These are phyloP conservation scores for Scomber japonicus DNA, from an alignment of 2,113 vertebrate species.

Conservation along the genomic window DNA sequence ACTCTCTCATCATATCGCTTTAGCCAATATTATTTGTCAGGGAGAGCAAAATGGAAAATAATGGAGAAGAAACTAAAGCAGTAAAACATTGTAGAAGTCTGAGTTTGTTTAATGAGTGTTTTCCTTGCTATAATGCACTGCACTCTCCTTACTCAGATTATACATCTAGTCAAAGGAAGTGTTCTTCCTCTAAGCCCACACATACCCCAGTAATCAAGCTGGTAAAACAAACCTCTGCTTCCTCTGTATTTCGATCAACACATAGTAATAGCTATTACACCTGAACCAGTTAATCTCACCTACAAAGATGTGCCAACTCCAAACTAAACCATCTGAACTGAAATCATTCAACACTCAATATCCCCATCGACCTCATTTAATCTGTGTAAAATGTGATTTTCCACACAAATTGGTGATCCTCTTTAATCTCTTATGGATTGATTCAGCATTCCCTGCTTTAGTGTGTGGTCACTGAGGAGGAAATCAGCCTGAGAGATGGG, in stretches of 20 bases:
- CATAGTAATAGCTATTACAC: neutral
- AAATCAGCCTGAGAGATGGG: slow-evolving; percentile 21
- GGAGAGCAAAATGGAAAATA: neutral
- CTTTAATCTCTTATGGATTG: slow-evolving; percentile 77
- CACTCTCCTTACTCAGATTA: neutral
- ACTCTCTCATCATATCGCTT: too few species aligned
- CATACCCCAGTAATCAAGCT: neutral
- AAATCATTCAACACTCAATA: slow-evolving; percentile 45
- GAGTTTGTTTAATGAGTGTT: neutral
- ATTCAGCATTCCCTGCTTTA: slow-evolving; percentile 49
- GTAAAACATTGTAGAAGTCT: neutral
- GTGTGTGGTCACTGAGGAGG: slow-evolving; percentile 18
- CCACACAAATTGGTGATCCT: slow-evolving; percentile 65
- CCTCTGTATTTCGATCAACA: neutral
- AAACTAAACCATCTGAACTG: slow-evolving; percentile 44
- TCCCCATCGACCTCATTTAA: slow-evolving; percentile 66
- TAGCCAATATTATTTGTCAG: neutral
- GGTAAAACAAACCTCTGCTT: neutral
- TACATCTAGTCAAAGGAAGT: neutral
- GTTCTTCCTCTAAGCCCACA: neutral
- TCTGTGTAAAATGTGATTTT: slow-evolving; percentile 72
- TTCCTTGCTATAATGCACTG: neutral
- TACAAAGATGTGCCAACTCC: slow-evolving; percentile 12
- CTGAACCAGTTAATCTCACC: slow-evolving; percentile 10
- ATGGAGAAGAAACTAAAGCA: neutral